Percentiles rank a stretch among this genome's conserved stretches.
Conservation (phyloP, 2,888 invertebrate genomes). For the Sinelater perroti region DNA sequence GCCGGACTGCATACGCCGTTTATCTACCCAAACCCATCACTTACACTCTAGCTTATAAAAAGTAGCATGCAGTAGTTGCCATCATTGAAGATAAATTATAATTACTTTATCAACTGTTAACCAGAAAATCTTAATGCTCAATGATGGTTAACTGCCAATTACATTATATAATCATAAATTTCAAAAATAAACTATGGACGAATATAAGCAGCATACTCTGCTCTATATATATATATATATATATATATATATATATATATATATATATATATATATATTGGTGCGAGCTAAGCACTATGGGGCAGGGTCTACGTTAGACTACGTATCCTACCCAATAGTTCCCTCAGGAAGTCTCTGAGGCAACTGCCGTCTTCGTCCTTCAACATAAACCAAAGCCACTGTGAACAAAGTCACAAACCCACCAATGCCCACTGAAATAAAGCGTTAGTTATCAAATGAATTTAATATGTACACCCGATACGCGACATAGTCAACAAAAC, state of each 20-base stretch:
- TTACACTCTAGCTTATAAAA: slow-evolving; percentile 48
- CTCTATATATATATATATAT: slow-evolving; percentile 44
- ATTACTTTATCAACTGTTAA: neutral
- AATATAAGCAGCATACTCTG: slow-evolving; percentile 51
- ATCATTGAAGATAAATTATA: slow-evolving; percentile 25
- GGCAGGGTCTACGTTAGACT: slow-evolving; percentile 45
- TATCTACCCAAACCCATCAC: slow-evolving; percentile 68
- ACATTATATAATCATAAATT: slow-evolving; percentile 24
- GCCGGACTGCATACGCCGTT: slow-evolving; percentile 71
- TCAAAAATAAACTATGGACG: slow-evolving; percentile 28
- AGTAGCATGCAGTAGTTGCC: slow-evolving; percentile 30
- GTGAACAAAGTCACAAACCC: slow-evolving; percentile 60
- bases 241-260: slow-evolving; percentile 44
- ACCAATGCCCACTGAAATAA: slow-evolving; percentile 57
- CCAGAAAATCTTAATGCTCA: slow-evolving; percentile 15
- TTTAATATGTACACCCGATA: slow-evolving; percentile 32
- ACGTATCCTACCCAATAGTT: slow-evolving; percentile 54
- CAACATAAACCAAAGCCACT: slow-evolving; percentile 60
- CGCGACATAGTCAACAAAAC: slow-evolving; percentile 47
- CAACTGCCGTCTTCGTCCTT: slow-evolving; percentile 56
- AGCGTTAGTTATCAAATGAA: slow-evolving; percentile 50
- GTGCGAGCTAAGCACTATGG: slow-evolving; percentile 49
- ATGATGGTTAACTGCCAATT: slow-evolving; percentile 31
- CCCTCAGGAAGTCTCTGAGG: slow-evolving; percentile 50
- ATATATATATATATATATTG: slow-evolving; percentile 45